phyloP scores from a whole-genome alignment of 2,888 invertebrate species.

The Stegana nigrithorax region DNA sequence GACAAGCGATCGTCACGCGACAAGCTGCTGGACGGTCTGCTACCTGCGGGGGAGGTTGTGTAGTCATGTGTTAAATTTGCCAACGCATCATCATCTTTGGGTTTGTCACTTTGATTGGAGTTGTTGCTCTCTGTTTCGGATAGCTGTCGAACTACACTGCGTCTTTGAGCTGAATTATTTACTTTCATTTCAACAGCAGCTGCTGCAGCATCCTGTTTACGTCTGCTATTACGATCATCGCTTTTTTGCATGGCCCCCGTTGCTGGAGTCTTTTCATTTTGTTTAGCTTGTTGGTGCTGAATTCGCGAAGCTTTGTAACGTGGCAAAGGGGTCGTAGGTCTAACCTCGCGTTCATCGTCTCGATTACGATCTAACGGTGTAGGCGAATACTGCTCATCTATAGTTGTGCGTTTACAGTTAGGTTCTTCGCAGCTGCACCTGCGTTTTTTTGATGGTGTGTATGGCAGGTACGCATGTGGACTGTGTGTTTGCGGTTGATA shows the following conservation, averaged over 20 bases:
- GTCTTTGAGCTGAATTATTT: neutral
- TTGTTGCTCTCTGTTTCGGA: neutral
- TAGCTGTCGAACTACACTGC: too few relatives aligned
- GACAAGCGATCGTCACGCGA: too few relatives aligned
- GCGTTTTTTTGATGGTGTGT: neutral
- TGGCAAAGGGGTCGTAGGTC: constrained; percentile 24
- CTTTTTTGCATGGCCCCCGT: neutral
- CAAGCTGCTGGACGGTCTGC: too few relatives aligned
- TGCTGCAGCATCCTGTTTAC: neutral
- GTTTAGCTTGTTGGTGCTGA: neutral
- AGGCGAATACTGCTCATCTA: constrained; percentile 35
- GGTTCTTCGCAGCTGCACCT: neutral
- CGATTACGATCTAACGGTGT: constrained; percentile 16
- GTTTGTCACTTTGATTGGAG: too few relatives aligned
- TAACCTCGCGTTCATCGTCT: constrained; percentile 9
- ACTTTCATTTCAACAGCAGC: neutral
- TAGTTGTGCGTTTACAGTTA: constrained; percentile 10
- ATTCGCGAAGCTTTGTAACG: constrained; percentile 33
- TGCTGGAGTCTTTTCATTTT: neutral
- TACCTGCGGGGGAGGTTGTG: too few relatives aligned
- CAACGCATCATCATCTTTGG: too few relatives aligned
- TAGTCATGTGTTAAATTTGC: too few relatives aligned
- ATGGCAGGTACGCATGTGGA: neutral
- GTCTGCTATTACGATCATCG: neutral
- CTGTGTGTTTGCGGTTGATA: neutral